A percentile compares a stretch with the other conserved stretches of the same genome.
Evolutionary conservation across 2,888 invertebrate species (phyloP).

Genomic region (Pogonocherus hispidulus): DNA sequence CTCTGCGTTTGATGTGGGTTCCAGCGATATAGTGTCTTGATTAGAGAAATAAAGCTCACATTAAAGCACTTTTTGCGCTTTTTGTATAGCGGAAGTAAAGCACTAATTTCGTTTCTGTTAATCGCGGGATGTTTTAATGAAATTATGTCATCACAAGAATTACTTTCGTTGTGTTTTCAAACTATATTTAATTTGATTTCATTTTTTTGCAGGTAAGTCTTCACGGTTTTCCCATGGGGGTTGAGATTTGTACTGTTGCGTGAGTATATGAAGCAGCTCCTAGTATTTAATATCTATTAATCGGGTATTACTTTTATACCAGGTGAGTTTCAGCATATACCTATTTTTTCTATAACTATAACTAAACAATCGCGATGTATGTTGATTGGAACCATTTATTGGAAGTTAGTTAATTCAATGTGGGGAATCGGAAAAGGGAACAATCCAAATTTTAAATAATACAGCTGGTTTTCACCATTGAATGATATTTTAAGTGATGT

Average conservation of each 20-base stretch:
- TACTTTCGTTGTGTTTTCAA: slow-evolving; percentile 6
- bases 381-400: too few relatives aligned
- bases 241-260: not conserved
- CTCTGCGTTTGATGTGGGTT: slow-evolving; percentile 45
- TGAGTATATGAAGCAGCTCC: too few relatives aligned
- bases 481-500: too few relatives aligned
- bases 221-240: not conserved
- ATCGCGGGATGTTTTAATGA: slow-evolving; percentile 13
- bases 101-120: slow-evolving; percentile 36
- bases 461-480: too few relatives aligned
- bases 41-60: slow-evolving; percentile 44
- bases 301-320: too few relatives aligned
- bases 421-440: too few relatives aligned
- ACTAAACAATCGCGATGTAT: too few relatives aligned
- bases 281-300: too few relatives aligned
- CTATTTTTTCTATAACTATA: too few relatives aligned
- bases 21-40: slow-evolving; percentile 44
- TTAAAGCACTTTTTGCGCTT: slow-evolving; percentile 35
- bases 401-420: too few relatives aligned
- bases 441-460: too few relatives aligned
- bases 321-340: too few relatives aligned
- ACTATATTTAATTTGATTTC: not conserved
- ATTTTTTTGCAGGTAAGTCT: not conserved
- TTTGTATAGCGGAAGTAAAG: slow-evolving; percentile 25
- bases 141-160: slow-evolving; percentile 19